Evolutionary conservation across 2,888 invertebrate species (phyloP).

Genomic region (Temnothorax unifasciatus): DNA sequence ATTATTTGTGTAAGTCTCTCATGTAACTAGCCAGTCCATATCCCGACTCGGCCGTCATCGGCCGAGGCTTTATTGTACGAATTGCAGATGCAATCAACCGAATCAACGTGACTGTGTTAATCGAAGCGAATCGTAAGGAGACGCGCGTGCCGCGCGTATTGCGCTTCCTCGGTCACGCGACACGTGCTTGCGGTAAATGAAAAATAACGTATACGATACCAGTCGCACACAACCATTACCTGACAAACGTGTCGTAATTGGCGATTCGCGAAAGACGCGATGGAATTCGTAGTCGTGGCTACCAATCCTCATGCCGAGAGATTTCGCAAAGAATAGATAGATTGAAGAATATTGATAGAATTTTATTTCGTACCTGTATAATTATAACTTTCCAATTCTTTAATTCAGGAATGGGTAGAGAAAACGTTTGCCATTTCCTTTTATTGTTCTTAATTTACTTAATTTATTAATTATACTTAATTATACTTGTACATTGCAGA

Average conservation of each 20-base stretch:
- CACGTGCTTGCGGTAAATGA: constrained; percentile 18
- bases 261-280: not conserved
- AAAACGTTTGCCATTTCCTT: no score
- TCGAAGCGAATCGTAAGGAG: constrained; percentile 23
- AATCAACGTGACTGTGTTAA: constrained; percentile 78
- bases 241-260: constrained; percentile 21
- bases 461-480: not conserved
- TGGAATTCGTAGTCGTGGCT: constrained; percentile 1
- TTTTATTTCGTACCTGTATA: not conserved
- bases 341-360: not conserved
- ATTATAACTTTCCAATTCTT: not conserved
- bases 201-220: constrained; percentile 42
- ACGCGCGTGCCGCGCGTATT: not conserved
- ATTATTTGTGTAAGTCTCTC: constrained; percentile 51
- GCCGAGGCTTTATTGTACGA: constrained; percentile 78
- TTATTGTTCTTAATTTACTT: not conserved
- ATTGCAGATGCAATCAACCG: constrained; percentile 80
- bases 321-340: not conserved
- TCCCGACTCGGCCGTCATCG: constrained; percentile 61
- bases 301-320: not conserved
- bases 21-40: constrained; percentile 37
- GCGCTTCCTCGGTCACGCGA: constrained; percentile 23
- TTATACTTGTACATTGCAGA: not conserved
- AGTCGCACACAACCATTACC: constrained; percentile 24
- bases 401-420: no score